Evolutionary conservation across 2,888 invertebrate species (phyloP), one percentile per base, ranked within the genome.

Genomic region (Drosophila macrospina): DNA sequence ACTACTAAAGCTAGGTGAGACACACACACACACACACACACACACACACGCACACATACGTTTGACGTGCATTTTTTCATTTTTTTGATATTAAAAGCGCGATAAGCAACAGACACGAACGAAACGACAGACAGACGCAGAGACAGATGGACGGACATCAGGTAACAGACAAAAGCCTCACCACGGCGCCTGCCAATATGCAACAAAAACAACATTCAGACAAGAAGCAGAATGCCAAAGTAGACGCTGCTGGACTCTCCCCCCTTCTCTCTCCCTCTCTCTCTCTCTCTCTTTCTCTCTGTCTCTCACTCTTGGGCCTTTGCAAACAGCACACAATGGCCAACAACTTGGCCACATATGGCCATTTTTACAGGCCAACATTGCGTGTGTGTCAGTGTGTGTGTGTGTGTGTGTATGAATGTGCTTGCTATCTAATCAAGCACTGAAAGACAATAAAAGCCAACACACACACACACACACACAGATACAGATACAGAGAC

Each of bases 401-500:
- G 57, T 30, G 62, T 47, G 59, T 48, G 36, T 37, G 70, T 78
- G 73, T 74, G 70, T 67, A 50, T 61, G 24, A 20, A 41, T 41
- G 34, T 24, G 51, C 64, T 36, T 59, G 78, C 83, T 84, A 84
- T 90, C 84, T 91, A 90, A 90, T 88, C 90, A 88, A 87, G 86
- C 87, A 70, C 71, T 76, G 84, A 88, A 85, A 85, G 84, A 85
- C 84, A 85, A 85, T 85, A 85, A 85, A 86, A 83, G 77, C 60
- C 67, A 77, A 70, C 62, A 62, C n/a, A n/a, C n/a, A n/a, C n/a
- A n/a, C n/a, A n/a, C n/a, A n/a, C n/a, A n/a, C n/a, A n/a, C n/a
- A n/a, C n/a, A n/a, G n/a, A 55, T 68, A 74, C 75, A 20, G 2
- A 20, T 3, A 20, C 20, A 20, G 2, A 20, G 2, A 20, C 71